phyloP scores from a whole-genome alignment of 2,797 vertebrate genomes.

The Morus bassanus region DNA sequence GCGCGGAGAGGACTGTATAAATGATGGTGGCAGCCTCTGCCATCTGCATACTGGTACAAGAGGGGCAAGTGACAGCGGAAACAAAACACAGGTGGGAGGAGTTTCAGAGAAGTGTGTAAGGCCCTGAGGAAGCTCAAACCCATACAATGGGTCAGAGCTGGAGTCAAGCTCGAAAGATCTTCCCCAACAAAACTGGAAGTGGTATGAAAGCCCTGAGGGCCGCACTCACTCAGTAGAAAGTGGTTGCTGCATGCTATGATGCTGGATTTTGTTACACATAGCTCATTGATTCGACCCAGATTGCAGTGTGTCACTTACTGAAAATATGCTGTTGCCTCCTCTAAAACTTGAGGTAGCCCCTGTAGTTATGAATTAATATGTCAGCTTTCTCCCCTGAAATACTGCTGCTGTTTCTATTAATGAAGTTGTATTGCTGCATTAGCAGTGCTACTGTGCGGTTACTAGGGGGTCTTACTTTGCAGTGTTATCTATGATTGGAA shows the following conservation, averaged over 20 bases:
- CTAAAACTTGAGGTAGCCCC: neutral
- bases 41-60: neutral
- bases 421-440: neutral
- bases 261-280: neutral
- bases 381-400: neutral
- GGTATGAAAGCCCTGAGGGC: neutral
- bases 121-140: neutral
- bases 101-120: neutral
- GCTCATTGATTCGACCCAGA: neutral
- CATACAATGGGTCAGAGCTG: accelerated
- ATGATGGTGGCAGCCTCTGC: neutral
- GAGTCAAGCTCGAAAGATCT: neutral
- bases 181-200: neutral
- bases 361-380: neutral
- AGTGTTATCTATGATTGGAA: neutral
- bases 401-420: neutral
- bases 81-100: neutral
- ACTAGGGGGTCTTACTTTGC: neutral
- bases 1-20: neutral
- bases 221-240: neutral
- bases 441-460: neutral
- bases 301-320: neutral
- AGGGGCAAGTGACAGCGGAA: neutral
- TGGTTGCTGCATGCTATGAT: neutral
- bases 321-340: neutral